Conservation (phyloP, 2,888 invertebrate genomes). For the Archips crataeganus region DNA sequence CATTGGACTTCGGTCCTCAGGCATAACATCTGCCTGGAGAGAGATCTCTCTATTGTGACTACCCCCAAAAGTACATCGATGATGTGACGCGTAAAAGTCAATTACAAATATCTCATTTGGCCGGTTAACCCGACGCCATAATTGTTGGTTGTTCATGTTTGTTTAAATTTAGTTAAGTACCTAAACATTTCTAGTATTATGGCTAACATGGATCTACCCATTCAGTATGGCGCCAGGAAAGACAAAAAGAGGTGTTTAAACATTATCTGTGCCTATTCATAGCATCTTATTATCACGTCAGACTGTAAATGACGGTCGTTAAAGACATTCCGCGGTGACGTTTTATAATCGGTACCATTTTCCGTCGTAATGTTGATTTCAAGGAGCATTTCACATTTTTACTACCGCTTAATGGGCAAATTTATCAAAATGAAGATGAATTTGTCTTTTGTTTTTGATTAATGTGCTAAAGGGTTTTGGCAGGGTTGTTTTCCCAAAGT, state of each 20-base stretch:
- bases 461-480: neutral
- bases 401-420: constrained; percentile 5
- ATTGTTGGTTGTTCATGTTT: no score
- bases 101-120: no score
- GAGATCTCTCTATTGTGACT: no score
- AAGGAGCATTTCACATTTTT: constrained; percentile 2
- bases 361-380: neutral
- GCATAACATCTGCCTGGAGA: no score
- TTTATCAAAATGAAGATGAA: constrained; percentile 9
- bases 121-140: no score
- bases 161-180: no score
- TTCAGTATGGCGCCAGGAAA: neutral
- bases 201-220: no score
- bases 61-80: no score
- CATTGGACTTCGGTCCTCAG: no score
- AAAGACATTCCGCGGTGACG: neutral
- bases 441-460: constrained; percentile 8
- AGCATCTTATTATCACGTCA: neutral
- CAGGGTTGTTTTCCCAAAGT: neutral
- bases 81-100: no score
- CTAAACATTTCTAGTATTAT: no score
- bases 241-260: neutral
- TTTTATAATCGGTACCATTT: constrained; percentile 8
- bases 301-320: neutral
- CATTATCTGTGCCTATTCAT: neutral